Base-by-base conservation (phyloP, 2,113 vertebrate genomes). In the Petrocephalus microphthalmus region DNA sequence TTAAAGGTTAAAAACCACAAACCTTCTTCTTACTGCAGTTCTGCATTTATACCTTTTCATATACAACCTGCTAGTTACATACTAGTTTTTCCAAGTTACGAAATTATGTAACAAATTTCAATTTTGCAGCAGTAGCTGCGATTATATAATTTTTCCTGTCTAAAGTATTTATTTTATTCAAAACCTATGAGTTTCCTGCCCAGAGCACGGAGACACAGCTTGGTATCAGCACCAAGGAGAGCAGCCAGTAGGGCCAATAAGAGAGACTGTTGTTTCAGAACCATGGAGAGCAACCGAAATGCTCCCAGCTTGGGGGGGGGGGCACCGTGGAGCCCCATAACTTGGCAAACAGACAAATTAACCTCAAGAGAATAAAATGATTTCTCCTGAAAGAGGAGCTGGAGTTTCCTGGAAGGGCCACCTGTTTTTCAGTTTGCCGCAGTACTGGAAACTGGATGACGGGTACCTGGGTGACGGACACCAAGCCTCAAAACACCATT, bases 341-440 rank as follows among this genome's bases (percentile, higher is more conserved):
- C 11, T 25, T 78, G 20, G 47, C 42, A 83, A 83, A 89, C 74
- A 64, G 20, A 19, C 53, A 49, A 89, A 89, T 84, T 67, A 83
- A 87, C 56, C 78, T 67, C 56, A 7, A 53, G 42, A 25, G 22
- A 45, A 87, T 56, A 84, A 13, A 83, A 22, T 78, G 29, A 13
- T 37, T 51, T 67, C n/a, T 29, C 29, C 57, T 47, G 60, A 42
- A n/a, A 11, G 19, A 86, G 67, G 22, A 84, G 52, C 51, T 47
- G 85, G 51, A 25, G 10, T 29, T 57, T 52, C 88, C 84, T 54
- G 3, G 3, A 19, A 64, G 84, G 84, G 33, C 22, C 19, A 1
- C 51, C 33, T 89, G 29, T 86, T 86, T 52, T 60, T 64, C 57
- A 49, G 64, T 33, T 67, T 53, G 60, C 29, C 47, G 29, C n/a